Percentiles rank a stretch among this genome's conserved stretches.
Evolutionary conservation across 2,797 vertebrate species (phyloP).

Genomic region (Poeciliopsis paucimaculata): DNA sequence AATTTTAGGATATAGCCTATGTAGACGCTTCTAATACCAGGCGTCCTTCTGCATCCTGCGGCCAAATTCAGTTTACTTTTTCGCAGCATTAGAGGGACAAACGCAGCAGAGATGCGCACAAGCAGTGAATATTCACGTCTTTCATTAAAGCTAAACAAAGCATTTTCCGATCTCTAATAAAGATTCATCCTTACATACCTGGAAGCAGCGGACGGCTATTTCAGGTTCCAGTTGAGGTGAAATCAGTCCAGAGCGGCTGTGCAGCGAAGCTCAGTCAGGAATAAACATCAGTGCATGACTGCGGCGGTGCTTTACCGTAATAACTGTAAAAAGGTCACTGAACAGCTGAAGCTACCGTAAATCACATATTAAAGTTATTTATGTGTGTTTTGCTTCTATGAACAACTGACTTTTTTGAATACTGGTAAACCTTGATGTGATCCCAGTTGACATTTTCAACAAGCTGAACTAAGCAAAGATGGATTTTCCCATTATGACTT

Average conservation of each 20-base stretch:
- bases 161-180: not conserved
- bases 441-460: no score
- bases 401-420: not conserved
- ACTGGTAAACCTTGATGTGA: no score
- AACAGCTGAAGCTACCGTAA: conserved; percentile 21
- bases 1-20: rapidly evolving
- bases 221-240: not conserved
- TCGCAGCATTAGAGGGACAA: conserved; percentile 23
- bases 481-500: no score
- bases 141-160: rapidly evolving
- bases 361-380: not conserved
- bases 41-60: conserved; percentile 7
- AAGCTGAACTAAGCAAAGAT: no score
- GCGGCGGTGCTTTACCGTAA: conserved; percentile 60
- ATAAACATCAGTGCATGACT: conserved; percentile 56
- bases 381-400: not conserved
- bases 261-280: conserved; percentile 26
- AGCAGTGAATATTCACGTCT: not conserved
- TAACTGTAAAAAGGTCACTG: not conserved
- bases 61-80: conserved; percentile 29
- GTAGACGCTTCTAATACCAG: not conserved
- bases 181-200: conserved; percentile 26
- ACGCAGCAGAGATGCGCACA: not conserved
- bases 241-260: conserved; percentile 12
- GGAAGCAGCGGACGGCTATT: not conserved